A percentile compares a stretch with the other conserved stretches of the same genome.
Conservation (phyloP, 2,888 invertebrate genomes). For the Lingula anatina region DNA sequence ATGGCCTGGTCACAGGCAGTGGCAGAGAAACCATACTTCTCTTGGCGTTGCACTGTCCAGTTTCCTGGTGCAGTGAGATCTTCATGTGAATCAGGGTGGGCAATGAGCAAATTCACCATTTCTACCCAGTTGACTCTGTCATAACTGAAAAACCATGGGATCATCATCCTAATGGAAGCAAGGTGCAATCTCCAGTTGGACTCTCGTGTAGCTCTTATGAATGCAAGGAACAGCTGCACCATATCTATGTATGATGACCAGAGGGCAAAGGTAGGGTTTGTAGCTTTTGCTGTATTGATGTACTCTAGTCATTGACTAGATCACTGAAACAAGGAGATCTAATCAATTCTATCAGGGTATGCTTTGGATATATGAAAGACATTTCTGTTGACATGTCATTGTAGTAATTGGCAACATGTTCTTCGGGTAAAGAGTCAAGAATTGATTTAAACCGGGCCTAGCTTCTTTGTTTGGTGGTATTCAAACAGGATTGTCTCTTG, state of each 20-base stretch:
- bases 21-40: conserved; percentile 4
- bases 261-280: conserved; percentile 3
- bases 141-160: conserved; percentile 9
- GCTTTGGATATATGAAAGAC: too few species aligned
- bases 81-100: conserved; percentile 5
- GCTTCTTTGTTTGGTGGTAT: too few species aligned
- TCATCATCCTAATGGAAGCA: conserved; percentile 1
- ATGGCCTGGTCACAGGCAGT: conserved; percentile 8
- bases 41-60: conserved; percentile 5
- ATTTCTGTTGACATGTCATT: too few species aligned
- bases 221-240: conserved; percentile 5
- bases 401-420: too few species aligned
- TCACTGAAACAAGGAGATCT: too few species aligned
- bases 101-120: conserved; percentile 12
- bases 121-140: conserved; percentile 8
- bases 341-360: too few species aligned
- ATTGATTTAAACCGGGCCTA: too few species aligned
- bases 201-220: conserved; percentile 8
- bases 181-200: conserved; percentile 9
- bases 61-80: conserved; percentile 1
- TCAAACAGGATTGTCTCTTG: too few species aligned
- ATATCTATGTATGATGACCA: conserved; percentile 7
- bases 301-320: too few species aligned
- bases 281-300: too few species aligned
- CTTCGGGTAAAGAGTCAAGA: too few species aligned